Base-by-base conservation (phyloP, 2,888 invertebrate genomes). In the Catocala fraxini region DNA sequence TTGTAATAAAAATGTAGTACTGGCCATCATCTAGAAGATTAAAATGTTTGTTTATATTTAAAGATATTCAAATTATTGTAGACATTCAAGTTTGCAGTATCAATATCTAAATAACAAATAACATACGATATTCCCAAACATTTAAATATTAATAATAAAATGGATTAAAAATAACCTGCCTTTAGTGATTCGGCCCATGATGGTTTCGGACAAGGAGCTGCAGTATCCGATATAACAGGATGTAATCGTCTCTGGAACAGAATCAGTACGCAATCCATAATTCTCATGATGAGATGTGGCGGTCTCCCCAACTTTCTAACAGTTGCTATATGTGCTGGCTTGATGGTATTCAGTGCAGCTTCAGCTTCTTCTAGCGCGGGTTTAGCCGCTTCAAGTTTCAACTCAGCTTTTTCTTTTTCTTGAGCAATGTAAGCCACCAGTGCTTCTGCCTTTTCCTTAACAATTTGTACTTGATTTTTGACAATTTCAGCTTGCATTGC, bases 181-280 rank as follows among this genome's bases (percentile, higher is more conserved):
- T 99, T 99, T 49, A 99, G 92, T 0, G 99, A 99, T 88, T 99
- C 99, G 6, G 97, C 96, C 99, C 99, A 99, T 0, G 99, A 99
- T 3, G 99, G 99, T 83, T 98, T 99, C 0, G 98, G 97, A 84
- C 98, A 98, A 0, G 97, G 96, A 0, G 97, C 96, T 39, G 97
- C 96, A 0, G 96, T 95, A 85, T 99, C 99, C 5, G 96, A 95
- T 75, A 97, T 96, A 5, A 97, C 96, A 0, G 97, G 96, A 86
- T 98, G 98, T 51, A 99, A 86, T 88, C 97, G 97, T 68, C 98
- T 95, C 94, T 99, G 98, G 86, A 99, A 99, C 33, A 99, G 92
- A 77, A 99, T 97, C 76, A 99, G 87, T 0, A 99, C 99, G 85
- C 98, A 98, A 88, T 99, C 99, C 99, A 99, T 99, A 76, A 99